These are phyloP conservation scores for Catocala sponsa DNA, from an alignment of 2,888 invertebrate species.

Conservation along the genomic window DNA sequence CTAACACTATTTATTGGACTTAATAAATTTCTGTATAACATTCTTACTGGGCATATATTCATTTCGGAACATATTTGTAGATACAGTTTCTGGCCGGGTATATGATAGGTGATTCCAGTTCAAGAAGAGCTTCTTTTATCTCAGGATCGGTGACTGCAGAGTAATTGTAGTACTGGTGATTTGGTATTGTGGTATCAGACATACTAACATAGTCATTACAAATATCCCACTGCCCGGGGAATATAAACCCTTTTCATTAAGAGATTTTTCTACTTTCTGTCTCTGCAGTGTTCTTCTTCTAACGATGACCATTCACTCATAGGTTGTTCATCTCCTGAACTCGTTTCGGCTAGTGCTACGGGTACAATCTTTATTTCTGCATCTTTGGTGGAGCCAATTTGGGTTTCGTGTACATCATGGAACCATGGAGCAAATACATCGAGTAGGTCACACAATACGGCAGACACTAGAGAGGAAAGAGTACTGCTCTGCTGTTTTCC, in stretches of 20 bases:
- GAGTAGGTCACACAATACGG: too few species aligned
- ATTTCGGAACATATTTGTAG: constrained; percentile 59
- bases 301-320: constrained; percentile 63
- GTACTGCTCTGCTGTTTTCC: too few species aligned
- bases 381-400: neutral
- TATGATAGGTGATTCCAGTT: constrained; percentile 43
- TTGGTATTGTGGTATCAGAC: constrained; percentile 57
- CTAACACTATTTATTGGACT: constrained; percentile 56
- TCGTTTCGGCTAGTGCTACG: constrained; percentile 30
- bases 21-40: constrained; percentile 57
- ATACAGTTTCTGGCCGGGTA: constrained; percentile 61
- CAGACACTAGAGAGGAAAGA: too few species aligned
- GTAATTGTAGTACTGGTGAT: constrained; percentile 59
- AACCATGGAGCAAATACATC: too few species aligned
- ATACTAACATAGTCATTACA: constrained; percentile 56
- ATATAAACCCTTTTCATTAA: constrained; percentile 49
- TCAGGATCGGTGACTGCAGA: constrained; percentile 63
- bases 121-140: constrained; percentile 55
- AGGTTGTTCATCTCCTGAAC: constrained; percentile 52
- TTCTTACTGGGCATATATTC: constrained; percentile 53
- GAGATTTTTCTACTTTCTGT: constrained; percentile 49
- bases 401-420: too few species aligned
- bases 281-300: constrained; percentile 16
- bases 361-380: constrained; percentile 4
- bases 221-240: constrained; percentile 59